These are phyloP conservation scores for Cheilosia vernalis DNA, from an alignment of 2,888 invertebrate species.

Conservation along the genomic window DNA sequence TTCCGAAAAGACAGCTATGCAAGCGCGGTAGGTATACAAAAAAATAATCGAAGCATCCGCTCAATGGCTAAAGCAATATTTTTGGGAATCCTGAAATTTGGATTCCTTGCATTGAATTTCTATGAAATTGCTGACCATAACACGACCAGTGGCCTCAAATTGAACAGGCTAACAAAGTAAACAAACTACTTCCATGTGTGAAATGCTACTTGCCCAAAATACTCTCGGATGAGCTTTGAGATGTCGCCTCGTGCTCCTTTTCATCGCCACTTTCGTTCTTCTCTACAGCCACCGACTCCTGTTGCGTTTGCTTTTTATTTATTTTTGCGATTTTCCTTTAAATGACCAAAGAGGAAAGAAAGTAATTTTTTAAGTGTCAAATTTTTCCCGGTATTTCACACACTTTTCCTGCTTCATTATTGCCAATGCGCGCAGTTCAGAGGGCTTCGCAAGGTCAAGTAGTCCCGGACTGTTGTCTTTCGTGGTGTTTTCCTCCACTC, in stretches of 20 bases:
- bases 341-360: not conserved
- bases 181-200: not conserved
- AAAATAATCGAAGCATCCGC: too few species aligned
- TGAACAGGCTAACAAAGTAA: too few species aligned
- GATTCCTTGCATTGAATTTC: too few species aligned
- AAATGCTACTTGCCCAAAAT: conserved; percentile 26
- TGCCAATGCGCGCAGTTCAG: conserved; percentile 81
- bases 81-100: too few species aligned
- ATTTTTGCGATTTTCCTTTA: conserved; percentile 40
- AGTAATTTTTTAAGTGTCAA: not conserved
- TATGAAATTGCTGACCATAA: too few species aligned
- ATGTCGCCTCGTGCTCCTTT: not conserved
- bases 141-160: too few species aligned
- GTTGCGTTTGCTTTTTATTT: conserved; percentile 23
- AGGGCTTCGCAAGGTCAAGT: conserved; percentile 82
- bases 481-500: conserved; percentile 76
- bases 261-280: conserved; percentile 19
- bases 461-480: conserved; percentile 80
- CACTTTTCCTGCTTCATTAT: conserved; percentile 81
- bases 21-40: too few species aligned
- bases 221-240: conserved; percentile 23
- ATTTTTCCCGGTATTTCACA: not conserved
- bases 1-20: too few species aligned
- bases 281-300: not conserved
- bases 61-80: too few species aligned